Evolutionary conservation across 1,140 invertebrate species (phyloP).

Genomic region (Drosophila prosaltans): DNA sequence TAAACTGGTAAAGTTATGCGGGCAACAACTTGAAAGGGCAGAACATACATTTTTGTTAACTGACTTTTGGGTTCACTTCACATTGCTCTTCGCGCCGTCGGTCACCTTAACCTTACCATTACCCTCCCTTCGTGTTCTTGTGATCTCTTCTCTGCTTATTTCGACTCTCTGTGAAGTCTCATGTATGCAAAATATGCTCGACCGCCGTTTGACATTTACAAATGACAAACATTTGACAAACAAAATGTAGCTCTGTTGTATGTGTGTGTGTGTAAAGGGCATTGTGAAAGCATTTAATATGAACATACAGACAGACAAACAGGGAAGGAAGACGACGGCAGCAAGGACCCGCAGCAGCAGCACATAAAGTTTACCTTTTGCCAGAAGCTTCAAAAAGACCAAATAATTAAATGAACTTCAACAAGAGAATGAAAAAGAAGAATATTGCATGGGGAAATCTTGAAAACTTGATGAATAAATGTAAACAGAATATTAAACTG

Average conservation of each 20-base stretch:
- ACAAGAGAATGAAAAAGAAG: constrained; percentile 15
- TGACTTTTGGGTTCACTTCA: constrained; percentile 42
- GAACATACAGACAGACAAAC: constrained; percentile 33
- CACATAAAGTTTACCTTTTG: constrained; percentile 22
- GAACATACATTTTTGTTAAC: constrained; percentile 24
- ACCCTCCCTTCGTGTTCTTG: not conserved
- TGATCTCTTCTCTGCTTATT: not conserved
- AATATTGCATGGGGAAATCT: not conserved
- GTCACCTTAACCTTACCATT: not conserved
- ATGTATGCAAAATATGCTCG: constrained; percentile 76
- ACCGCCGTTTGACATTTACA: constrained; percentile 82
- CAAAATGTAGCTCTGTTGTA: constrained; percentile 58
- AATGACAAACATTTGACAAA: constrained; percentile 82
- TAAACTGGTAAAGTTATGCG: constrained; percentile 53
- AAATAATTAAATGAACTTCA: constrained; percentile 64
- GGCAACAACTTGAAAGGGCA: constrained; percentile 66
- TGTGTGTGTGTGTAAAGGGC: constrained; percentile 39
- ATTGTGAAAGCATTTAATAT: constrained; percentile 66
- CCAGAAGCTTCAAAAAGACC: constrained; percentile 45
- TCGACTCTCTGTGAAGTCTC: constrained; percentile 2
- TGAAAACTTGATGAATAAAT: constrained; percentile 18
- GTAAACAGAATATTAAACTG: constrained; percentile 57
- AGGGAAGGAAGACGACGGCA: not conserved
- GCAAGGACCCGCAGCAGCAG: constrained; percentile 55
- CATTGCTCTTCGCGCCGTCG: not conserved